Evolutionary conservation across 1,140 invertebrate species (phyloP).

Genomic region (Paraescarpia echinospica): DNA sequence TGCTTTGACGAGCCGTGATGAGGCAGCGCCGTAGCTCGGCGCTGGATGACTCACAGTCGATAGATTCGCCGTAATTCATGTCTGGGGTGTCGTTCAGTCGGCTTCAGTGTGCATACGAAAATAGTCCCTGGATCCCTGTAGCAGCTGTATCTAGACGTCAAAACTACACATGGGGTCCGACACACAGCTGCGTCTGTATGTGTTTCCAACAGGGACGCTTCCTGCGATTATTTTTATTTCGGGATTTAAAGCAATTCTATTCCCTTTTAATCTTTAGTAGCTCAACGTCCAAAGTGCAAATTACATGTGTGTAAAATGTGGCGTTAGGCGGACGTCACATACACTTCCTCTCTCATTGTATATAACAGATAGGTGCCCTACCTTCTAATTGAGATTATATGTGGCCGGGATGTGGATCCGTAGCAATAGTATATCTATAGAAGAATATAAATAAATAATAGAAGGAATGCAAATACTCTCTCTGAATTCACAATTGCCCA

Average conservation of each 20-base stretch:
- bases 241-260: not conserved
- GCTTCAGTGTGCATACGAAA: not conserved
- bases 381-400: too few relatives aligned
- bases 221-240: constrained; percentile 1
- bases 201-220: not conserved
- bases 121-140: not conserved
- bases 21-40: not conserved
- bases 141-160: not conserved
- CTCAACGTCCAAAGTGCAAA: too few relatives aligned
- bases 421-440: too few relatives aligned
- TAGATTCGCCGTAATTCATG: not conserved
- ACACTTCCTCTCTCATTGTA: too few relatives aligned
- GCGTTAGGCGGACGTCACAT: too few relatives aligned
- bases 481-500: too few relatives aligned
- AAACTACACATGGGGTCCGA: not conserved
- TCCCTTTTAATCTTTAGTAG: too few relatives aligned
- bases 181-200: not conserved
- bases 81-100: not conserved
- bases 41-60: not conserved
- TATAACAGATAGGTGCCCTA: too few relatives aligned
- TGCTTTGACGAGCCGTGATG: not conserved
- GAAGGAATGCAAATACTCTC: too few relatives aligned
- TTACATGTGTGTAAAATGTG: too few relatives aligned
- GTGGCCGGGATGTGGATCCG: too few relatives aligned
- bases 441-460: too few relatives aligned